Conservation (phyloP, 1,140 invertebrate species). For the Philotrypesis tridentata region DNA sequence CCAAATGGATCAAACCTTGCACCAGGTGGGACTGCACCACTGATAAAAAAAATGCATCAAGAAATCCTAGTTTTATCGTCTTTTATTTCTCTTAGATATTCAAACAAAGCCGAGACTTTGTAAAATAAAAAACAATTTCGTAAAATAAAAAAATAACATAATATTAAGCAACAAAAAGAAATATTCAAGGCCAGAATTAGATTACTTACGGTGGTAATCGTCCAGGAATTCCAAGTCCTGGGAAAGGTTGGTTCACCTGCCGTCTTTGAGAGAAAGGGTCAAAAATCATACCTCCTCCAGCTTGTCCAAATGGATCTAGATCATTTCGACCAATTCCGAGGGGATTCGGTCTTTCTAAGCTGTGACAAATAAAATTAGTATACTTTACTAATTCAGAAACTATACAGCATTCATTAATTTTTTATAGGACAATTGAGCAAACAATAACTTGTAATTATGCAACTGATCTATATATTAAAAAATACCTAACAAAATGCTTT, state of each 20-base stretch:
- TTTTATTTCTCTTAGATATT: not conserved
- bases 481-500: constrained; percentile 35
- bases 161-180: too few relatives aligned
- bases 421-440: not conserved
- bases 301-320: constrained; percentile 81
- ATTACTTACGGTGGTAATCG: constrained; percentile 74
- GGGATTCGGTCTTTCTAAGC: not conserved
- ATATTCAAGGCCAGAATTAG: not conserved
- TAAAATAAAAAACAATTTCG: too few relatives aligned
- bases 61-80: not conserved
- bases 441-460: not conserved
- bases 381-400: not conserved
- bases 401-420: not conserved
- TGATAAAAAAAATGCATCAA: constrained; percentile 60
- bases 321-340: constrained; percentile 70
- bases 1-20: constrained; percentile 89
- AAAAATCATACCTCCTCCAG: constrained; percentile 82
- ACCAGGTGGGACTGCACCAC: constrained; percentile 82
- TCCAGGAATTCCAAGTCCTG: constrained; percentile 74
- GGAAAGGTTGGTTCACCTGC: constrained; percentile 22
- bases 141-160: too few relatives aligned
- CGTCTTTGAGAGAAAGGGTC: constrained; percentile 75
- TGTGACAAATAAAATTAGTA: constrained; percentile 9
- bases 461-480: not conserved
- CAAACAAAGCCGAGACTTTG: too few relatives aligned